phyloP scores from a whole-genome alignment of 1,140 invertebrate species.

The Delia radicum region DNA sequence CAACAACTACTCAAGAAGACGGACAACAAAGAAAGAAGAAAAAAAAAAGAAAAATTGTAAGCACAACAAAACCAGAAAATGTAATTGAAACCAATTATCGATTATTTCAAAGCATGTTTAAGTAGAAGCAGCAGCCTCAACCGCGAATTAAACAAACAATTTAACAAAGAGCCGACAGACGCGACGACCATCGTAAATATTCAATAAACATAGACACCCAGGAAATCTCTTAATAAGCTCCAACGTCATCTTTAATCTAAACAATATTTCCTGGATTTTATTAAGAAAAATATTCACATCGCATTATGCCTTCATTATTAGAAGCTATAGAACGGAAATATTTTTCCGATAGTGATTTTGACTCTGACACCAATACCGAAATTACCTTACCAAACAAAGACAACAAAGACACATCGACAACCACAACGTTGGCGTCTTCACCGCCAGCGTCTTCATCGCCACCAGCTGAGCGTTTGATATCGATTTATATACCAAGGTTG shows the following conservation, averaged over 20 bases:
- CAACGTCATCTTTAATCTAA: background rate
- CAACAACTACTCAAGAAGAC: background rate
- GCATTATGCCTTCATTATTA: slow-evolving; percentile 74
- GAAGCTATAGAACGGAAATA: slow-evolving; percentile 85
- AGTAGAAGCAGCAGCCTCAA: too few relatives aligned
- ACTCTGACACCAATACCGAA: slow-evolving; percentile 50
- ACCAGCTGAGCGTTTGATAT: slow-evolving; percentile 65
- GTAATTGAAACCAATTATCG: slow-evolving; percentile 4
- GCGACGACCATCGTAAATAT: background rate
- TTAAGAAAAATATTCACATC: background rate
- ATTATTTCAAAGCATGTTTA: background rate
- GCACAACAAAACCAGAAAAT: background rate
- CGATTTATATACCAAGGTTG: slow-evolving; percentile 80
- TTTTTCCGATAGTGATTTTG: slow-evolving; percentile 56
- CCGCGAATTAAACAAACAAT: background rate
- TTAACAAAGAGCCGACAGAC: background rate
- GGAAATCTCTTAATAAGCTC: background rate
- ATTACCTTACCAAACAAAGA: slow-evolving; percentile 43
- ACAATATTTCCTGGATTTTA: too few relatives aligned
- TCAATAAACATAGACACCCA: background rate
- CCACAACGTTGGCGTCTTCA: slow-evolving; percentile 35
- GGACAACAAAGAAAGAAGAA: background rate
- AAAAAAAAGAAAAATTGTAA: background rate
- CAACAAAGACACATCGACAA: slow-evolving; percentile 38
- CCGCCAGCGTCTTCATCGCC: slow-evolving; percentile 39